Conservation (phyloP, 2,113 vertebrate genomes). For the Coregonus clupeaformis region DNA sequence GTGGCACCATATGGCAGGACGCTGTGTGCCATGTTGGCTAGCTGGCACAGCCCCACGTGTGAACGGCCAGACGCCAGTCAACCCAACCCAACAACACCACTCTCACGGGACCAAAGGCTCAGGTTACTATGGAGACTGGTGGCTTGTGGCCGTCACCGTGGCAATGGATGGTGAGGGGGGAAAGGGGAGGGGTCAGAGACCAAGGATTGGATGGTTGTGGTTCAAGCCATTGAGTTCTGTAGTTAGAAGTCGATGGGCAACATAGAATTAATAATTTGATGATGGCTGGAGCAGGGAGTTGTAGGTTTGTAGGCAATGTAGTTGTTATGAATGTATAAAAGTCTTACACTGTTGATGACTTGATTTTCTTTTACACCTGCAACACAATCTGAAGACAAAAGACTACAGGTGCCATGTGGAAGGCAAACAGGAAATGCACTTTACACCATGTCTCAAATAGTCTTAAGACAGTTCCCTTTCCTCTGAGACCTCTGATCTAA, state of each 20-base stretch:
- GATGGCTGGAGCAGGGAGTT: too few relatives aligned
- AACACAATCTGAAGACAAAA: too few relatives aligned
- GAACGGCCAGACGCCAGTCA: slow-evolving; percentile 81
- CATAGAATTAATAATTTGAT: slow-evolving; percentile 3
- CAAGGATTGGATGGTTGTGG: neutral
- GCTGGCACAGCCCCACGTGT: slow-evolving; percentile 73
- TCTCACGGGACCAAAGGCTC: slow-evolving; percentile 74
- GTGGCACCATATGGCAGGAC: slow-evolving; percentile 81
- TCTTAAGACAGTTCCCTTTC: too few relatives aligned
- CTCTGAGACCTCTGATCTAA: too few relatives aligned
- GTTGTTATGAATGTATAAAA: too few relatives aligned
- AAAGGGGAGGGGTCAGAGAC: slow-evolving; percentile 41
- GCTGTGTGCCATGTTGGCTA: slow-evolving; percentile 79
- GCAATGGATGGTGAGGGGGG: slow-evolving; percentile 50
- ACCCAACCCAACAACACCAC: slow-evolving; percentile 55
- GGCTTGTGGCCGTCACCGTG: slow-evolving; percentile 68
- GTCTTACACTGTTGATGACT: too few relatives aligned
- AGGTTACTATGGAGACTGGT: slow-evolving; percentile 77
- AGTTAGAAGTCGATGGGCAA: slow-evolving; percentile 16
- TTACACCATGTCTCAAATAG: too few relatives aligned
- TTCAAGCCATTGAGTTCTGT: slow-evolving; percentile 46
- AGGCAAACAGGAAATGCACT: neutral
- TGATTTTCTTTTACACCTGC: too few relatives aligned
- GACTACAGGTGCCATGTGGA: too few relatives aligned
- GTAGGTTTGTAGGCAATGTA: too few relatives aligned